phyloP scores from a whole-genome alignment of 2,797 vertebrate species.

The Hapalemur alaotrensis region DNA sequence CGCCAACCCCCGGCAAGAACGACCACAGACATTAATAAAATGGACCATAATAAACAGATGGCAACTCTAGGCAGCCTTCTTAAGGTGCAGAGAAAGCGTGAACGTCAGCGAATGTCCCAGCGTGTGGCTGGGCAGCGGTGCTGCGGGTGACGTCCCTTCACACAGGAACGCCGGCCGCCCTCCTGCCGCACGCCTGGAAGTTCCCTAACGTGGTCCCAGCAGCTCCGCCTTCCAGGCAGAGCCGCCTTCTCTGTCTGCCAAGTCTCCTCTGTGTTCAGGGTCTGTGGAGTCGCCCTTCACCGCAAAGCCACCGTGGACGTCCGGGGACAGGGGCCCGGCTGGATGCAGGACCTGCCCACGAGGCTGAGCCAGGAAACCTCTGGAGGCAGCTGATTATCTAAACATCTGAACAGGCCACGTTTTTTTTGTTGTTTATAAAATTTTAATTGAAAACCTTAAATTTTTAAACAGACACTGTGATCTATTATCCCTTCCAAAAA shows the following conservation, averaged over 20 bases:
- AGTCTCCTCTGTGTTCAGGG: no score
- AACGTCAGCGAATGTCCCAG: no score
- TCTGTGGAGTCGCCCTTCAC: no score
- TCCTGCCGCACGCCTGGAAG: background rate
- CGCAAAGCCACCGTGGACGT: background rate
- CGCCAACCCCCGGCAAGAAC: background rate
- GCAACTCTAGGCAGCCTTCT: background rate
- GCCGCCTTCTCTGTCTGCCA: background rate
- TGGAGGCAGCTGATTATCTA: background rate
- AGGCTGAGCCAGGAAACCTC: background rate
- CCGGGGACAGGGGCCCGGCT: background rate
- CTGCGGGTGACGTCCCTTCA: background rate
- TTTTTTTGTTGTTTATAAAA: background rate
- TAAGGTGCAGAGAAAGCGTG: background rate
- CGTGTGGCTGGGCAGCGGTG: fast-evolving
- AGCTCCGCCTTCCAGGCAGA: background rate
- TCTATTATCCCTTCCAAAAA: background rate
- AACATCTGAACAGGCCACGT: background rate
- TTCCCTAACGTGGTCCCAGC: no score
- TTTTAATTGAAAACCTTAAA: background rate
- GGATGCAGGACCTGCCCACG: background rate
- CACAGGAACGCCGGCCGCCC: background rate
- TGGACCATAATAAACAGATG: background rate
- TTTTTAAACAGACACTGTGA: background rate
- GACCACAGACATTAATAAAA: background rate